A percentile compares a stretch with the other conserved stretches of the same genome.
Conservation (phyloP, 2,888 invertebrate species). For the Oithona nana region DNA sequence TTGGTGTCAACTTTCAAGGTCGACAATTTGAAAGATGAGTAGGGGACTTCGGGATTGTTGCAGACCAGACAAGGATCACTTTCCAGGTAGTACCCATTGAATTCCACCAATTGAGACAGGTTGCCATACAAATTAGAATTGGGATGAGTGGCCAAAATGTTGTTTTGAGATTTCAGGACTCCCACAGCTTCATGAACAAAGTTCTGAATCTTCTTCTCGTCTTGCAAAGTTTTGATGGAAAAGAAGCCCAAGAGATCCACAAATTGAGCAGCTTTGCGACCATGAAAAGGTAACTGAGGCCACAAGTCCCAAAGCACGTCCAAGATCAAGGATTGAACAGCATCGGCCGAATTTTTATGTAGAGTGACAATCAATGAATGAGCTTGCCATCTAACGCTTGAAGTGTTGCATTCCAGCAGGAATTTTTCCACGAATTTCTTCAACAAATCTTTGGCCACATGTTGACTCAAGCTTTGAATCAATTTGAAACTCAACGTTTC, state of each 20-base stretch:
- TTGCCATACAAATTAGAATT: slow-evolving; percentile 83
- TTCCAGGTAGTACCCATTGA: slow-evolving; percentile 76
- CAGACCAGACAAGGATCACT: slow-evolving; percentile 94
- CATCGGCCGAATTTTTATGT: slow-evolving; percentile 55
- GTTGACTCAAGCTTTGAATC: neutral
- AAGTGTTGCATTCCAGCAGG: slow-evolving; percentile 76
- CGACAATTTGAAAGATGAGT: slow-evolving; percentile 72
- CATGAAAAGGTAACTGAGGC: slow-evolving; percentile 72
- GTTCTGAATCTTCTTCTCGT: slow-evolving; percentile 20
- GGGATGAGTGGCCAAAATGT: slow-evolving; percentile 68
- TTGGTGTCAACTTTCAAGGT: slow-evolving; percentile 89
- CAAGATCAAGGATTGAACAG: slow-evolving; percentile 57
- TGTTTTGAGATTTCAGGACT: slow-evolving; percentile 45
- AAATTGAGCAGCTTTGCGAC: slow-evolving; percentile 84
- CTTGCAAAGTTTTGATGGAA: slow-evolving; percentile 47
- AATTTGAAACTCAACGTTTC: neutral
- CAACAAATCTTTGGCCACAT: slow-evolving; percentile 35
- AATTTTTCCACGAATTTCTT: slow-evolving; percentile 67
- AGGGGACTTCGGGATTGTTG: slow-evolving; percentile 87
- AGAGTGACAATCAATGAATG: slow-evolving; percentile 66
- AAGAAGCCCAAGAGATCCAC: slow-evolving; percentile 90
- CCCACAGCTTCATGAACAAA: slow-evolving; percentile 3
- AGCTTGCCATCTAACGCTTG: slow-evolving; percentile 84
- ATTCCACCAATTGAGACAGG: slow-evolving; percentile 76
- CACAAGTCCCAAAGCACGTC: slow-evolving; percentile 76